Evolutionary conservation across 1,140 invertebrate genomes (phyloP).

Genomic region (Drosophila parvula): DNA sequence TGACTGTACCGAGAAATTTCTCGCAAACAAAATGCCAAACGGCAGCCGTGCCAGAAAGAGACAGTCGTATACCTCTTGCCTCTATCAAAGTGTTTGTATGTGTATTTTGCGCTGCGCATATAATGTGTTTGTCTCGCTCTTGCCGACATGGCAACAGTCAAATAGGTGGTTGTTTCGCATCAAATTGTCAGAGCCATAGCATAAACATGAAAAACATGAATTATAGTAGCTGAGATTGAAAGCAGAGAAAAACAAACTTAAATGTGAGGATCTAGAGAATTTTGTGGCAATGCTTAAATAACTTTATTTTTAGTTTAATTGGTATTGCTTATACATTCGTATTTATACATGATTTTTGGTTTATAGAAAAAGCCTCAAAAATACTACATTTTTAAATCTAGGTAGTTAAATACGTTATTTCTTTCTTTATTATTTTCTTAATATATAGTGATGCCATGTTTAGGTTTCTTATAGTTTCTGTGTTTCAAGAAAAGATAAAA

Average conservation of each 20-base stretch:
- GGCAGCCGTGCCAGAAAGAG: conserved; percentile 22
- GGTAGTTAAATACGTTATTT: too few species aligned
- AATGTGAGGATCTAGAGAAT: background rate
- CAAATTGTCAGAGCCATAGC: conserved; percentile 11
- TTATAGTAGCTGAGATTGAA: conserved; percentile 7
- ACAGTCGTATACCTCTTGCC: conserved; percentile 1
- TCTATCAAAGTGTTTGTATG: background rate
- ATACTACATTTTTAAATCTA: too few species aligned
- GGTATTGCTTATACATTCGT: background rate
- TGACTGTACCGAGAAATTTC: conserved; percentile 76
- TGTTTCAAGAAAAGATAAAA: too few species aligned
- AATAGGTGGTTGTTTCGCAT: conserved; percentile 56
- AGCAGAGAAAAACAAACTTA: background rate
- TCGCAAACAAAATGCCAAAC: conserved; percentile 56
- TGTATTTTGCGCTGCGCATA: conserved; percentile 11
- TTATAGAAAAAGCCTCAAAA: too few species aligned
- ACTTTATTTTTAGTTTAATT: background rate
- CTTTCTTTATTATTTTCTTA: too few species aligned
- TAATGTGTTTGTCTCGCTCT: conserved; percentile 38
- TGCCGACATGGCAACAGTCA: background rate
- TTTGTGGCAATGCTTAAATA: background rate
- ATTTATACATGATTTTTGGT: too few species aligned
- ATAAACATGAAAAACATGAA: conserved; percentile 10
- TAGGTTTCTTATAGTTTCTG: too few species aligned
- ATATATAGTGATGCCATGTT: too few species aligned